Conservation (phyloP, 1,140 invertebrate genomes). For the Pseudomyrmex concolor region DNA sequence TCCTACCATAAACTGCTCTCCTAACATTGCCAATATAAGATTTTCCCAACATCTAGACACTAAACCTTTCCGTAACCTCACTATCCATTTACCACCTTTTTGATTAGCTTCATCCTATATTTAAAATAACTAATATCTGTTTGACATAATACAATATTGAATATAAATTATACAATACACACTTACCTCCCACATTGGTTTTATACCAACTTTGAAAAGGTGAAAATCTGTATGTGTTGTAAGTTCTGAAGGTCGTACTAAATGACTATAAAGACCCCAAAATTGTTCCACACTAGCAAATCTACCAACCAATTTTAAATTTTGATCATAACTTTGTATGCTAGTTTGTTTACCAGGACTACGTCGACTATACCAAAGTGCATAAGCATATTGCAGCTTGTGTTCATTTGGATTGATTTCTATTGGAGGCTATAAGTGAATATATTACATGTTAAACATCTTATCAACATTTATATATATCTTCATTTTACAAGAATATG, state of each 20-base stretch:
- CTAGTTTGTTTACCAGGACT: conserved; percentile 88
- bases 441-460: conserved; percentile 23
- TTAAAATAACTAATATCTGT: conserved; percentile 30
- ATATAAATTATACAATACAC: conserved; percentile 11
- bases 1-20: conserved; percentile 99
- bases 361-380: conserved; percentile 94
- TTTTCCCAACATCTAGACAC: conserved; percentile 99
- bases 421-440: conserved; percentile 84
- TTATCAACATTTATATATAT: conserved; percentile 35
- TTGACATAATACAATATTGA: background rate
- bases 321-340: conserved; percentile 90
- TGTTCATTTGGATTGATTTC: conserved; percentile 92
- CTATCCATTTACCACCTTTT: conserved; percentile 98
- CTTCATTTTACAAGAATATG: conserved; percentile 12
- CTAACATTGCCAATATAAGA: conserved; percentile 98
- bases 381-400: conserved; percentile 94
- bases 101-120: conserved; percentile 95
- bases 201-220: conserved; percentile 99
- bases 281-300: conserved; percentile 98
- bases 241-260: conserved; percentile 94
- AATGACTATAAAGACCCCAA: conserved; percentile 97
- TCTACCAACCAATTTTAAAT: conserved; percentile 91
- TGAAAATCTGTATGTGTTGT: conserved; percentile 97
- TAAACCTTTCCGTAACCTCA: conserved; percentile 96
- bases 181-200: conserved; percentile 98